Conservation (phyloP, 2,888 invertebrate species). For the Diachrysia chrysitis region DNA sequence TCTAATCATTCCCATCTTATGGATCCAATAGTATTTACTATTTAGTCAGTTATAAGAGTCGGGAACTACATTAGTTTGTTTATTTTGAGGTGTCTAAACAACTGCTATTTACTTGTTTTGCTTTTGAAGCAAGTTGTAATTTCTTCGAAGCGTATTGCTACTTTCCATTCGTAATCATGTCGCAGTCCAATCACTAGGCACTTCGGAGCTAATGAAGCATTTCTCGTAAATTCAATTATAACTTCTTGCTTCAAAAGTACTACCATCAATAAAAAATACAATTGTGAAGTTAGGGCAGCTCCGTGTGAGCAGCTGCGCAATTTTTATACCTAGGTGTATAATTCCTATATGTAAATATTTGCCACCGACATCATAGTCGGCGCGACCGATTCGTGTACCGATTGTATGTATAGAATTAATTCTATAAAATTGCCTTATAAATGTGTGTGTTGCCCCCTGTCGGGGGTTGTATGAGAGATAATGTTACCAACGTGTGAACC, state of each 20-base stretch:
- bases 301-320: constrained; percentile 62
- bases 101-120: constrained; percentile 42
- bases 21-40: not conserved
- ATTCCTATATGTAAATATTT: constrained; percentile 60
- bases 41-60: not conserved
- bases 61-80: not conserved
- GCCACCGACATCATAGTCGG: constrained; percentile 51
- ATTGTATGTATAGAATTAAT: constrained; percentile 65
- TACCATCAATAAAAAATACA: constrained; percentile 24
- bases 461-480: constrained; percentile 58
- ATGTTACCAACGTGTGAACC: constrained; percentile 68
- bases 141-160: constrained; percentile 20
- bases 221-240: constrained; percentile 8
- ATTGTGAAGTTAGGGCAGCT: constrained; percentile 27
- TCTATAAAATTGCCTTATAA: constrained; percentile 79
- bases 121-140: constrained; percentile 46
- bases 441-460: constrained; percentile 65
- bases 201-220: constrained; percentile 32
- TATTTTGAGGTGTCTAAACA: constrained; percentile 29
- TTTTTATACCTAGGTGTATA: constrained; percentile 59
- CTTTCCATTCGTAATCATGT: constrained; percentile 27
- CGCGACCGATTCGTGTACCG: constrained; percentile 51
- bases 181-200: constrained; percentile 16
- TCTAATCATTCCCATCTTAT: not conserved
- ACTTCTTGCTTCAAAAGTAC: constrained; percentile 18